phyloP scores from a whole-genome alignment of 2,888 invertebrate species.

The Urechis unicinctus region DNA sequence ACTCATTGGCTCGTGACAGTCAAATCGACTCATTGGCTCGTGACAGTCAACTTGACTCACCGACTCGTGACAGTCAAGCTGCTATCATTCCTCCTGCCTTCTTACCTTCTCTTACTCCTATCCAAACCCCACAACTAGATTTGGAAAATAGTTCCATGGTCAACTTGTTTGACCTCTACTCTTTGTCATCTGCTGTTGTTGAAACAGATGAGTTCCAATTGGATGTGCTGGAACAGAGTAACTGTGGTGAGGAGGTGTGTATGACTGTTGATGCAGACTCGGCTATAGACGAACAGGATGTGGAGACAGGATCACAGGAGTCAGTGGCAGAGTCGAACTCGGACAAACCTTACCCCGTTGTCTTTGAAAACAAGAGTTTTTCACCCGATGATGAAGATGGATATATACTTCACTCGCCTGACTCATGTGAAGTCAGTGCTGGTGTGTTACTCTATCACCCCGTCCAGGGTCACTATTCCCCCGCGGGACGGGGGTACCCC shows the following conservation, averaged over 20 bases:
- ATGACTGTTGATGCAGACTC: background rate
- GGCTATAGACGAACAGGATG: background rate
- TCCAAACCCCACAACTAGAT: no score
- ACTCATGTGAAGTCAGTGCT: constrained; percentile 13
- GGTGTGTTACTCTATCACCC: constrained; percentile 34
- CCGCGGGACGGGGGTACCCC: constrained; percentile 37
- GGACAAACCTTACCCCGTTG: constrained; percentile 8
- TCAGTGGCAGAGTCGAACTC: background rate
- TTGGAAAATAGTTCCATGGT: no score
- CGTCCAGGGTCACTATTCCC: constrained; percentile 33
- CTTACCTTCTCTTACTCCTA: no score
- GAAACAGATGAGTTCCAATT: background rate
- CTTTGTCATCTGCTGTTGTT: no score
- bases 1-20: no score
- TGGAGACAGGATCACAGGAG: background rate
- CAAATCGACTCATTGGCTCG: no score
- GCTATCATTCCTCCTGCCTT: no score
- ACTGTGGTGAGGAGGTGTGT: background rate
- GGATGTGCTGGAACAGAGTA: background rate
- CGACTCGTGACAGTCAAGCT: no score
- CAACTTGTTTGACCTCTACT: no score
- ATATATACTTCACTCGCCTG: constrained; percentile 32
- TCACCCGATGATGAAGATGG: background rate
- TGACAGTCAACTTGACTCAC: no score
- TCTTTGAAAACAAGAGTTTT: constrained; percentile 8